Evolutionary conservation across 2,888 invertebrate genomes (phyloP).

Genomic region (Erebia epiphron): DNA sequence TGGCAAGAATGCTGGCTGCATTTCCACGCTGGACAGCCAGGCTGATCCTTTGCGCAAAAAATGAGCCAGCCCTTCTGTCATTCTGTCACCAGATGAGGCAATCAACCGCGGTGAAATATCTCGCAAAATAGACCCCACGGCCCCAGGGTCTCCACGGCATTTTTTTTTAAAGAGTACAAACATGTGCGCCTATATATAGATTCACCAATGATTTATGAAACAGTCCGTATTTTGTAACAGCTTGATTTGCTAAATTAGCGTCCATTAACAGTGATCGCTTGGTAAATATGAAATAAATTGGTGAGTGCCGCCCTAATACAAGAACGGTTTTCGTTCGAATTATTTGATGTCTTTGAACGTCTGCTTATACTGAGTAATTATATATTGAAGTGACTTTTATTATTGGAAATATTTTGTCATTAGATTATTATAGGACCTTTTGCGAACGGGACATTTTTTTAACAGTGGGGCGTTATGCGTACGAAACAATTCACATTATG

Average conservation of each 20-base stretch:
- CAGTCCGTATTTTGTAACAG: not conserved
- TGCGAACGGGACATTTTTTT: too few species aligned
- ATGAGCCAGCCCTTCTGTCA: too few species aligned
- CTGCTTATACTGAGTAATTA: not conserved
- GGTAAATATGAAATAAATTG: conserved; percentile 9
- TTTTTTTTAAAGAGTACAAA: not conserved
- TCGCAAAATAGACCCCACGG: too few species aligned
- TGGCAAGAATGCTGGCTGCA: too few species aligned
- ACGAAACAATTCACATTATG: too few species aligned
- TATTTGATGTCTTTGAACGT: not conserved
- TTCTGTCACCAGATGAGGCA: too few species aligned
- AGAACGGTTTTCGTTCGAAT: not conserved
- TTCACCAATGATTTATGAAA: not conserved
- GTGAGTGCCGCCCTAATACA: not conserved
- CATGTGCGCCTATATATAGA: not conserved
- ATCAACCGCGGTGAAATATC: too few species aligned
- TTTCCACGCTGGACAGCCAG: too few species aligned
- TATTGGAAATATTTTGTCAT: not conserved
- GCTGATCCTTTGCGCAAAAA: too few species aligned
- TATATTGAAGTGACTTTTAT: not conserved
- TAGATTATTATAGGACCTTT: not conserved
- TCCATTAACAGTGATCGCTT: not conserved
- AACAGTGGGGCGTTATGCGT: too few species aligned
- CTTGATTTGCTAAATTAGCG: not conserved
- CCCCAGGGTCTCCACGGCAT: too few species aligned